Conservation (phyloP, 1,140 invertebrate genomes). For the Polypedilum vanderplanki region DNA sequence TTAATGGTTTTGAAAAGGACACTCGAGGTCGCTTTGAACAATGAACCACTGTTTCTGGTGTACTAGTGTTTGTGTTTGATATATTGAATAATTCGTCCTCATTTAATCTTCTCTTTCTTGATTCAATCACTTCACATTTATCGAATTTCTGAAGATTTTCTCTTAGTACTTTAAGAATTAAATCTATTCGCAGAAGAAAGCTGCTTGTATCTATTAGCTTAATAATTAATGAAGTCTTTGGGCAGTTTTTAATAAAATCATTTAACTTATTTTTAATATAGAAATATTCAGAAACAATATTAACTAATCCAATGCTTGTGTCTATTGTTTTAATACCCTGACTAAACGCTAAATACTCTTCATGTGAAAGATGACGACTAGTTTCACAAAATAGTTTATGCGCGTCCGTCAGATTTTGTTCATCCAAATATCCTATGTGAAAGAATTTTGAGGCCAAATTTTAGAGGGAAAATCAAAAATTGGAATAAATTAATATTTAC, state of each 20-base stretch:
- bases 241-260: background rate
- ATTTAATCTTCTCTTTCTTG: background rate
- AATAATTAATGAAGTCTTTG: background rate
- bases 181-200: background rate
- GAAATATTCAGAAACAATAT: slow-evolving; percentile 9
- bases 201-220: background rate
- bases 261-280: background rate
- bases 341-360: background rate
- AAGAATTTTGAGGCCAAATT: background rate
- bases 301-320: background rate
- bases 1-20: background rate
- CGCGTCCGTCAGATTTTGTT: background rate
- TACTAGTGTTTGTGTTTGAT: slow-evolving; percentile 16
- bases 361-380: background rate
- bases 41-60: background rate
- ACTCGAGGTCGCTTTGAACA: background rate
- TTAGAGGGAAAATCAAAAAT: background rate
- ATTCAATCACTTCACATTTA: background rate
- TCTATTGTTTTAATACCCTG: background rate
- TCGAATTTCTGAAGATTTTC: background rate
- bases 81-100: background rate
- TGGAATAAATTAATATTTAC: background rate
- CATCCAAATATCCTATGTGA: background rate
- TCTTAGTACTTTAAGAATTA: background rate
- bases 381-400: background rate